These are phyloP conservation scores for Chloropsis cyanopogon DNA, from an alignment of 2,113 vertebrate species.

Conservation along the genomic window DNA sequence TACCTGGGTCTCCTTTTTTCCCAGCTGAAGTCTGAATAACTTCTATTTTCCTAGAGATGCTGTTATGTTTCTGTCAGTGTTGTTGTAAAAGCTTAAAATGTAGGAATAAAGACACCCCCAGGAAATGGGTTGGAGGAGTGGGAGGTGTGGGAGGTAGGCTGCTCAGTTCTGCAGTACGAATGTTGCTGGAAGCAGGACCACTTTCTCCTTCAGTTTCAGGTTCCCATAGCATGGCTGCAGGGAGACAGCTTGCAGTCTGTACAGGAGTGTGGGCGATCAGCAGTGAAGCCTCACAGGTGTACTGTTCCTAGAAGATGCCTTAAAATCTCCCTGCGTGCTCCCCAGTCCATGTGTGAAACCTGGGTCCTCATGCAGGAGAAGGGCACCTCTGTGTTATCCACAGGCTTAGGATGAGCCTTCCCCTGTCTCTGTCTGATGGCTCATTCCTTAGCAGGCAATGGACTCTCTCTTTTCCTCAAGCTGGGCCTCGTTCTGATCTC, in stretches of 20 bases:
- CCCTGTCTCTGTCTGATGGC: background rate
- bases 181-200: background rate
- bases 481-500: background rate
- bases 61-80: background rate
- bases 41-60: background rate
- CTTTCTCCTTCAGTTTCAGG: background rate
- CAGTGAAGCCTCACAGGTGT: background rate
- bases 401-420: background rate
- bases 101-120: background rate
- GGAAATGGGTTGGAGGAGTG: background rate
- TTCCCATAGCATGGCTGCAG: background rate
- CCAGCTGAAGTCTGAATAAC: background rate
- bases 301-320: background rate
- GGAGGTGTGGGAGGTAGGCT: background rate
- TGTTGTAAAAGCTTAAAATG: background rate
- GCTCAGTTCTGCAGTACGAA: background rate
- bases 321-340: rapidly evolving
- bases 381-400: background rate
- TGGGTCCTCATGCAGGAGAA: background rate
- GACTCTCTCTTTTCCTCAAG: background rate
- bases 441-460: background rate
- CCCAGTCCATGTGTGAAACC: background rate
- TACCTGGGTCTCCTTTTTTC: background rate
- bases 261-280: background rate
- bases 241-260: background rate